These are phyloP conservation scores for Argyrosomus regius DNA, from an alignment of 2,797 vertebrate genomes.

Conservation along the genomic window DNA sequence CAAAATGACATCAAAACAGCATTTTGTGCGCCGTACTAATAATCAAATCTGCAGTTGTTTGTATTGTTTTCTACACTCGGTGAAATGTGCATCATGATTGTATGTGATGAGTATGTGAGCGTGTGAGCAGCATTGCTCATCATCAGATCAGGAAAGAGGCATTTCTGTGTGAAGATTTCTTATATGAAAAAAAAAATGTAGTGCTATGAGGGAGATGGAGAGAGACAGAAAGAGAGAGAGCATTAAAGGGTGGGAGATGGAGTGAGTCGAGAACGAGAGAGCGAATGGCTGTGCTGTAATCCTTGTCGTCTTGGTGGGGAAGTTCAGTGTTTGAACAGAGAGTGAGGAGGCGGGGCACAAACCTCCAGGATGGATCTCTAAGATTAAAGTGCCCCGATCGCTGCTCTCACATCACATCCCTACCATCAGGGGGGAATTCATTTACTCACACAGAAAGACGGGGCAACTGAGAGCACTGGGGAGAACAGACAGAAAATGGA, in stretches of 20 bases:
- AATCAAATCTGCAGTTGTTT: constrained; percentile 64
- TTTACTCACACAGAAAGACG: constrained; percentile 78
- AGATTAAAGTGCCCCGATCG: constrained; percentile 83
- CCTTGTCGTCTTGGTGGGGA: constrained; percentile 77
- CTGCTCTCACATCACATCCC: constrained; percentile 81
- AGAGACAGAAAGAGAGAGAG: constrained; percentile 24
- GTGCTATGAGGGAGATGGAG: constrained; percentile 47
- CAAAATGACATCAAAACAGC: constrained; percentile 69
- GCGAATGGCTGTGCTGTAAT: constrained; percentile 68
- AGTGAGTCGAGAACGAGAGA: constrained; percentile 50
- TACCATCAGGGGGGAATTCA: constrained; percentile 81
- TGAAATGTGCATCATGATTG: constrained; percentile 48
- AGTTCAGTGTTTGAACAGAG: constrained; percentile 85
- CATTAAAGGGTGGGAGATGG: constrained; percentile 52
- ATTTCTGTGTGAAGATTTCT: constrained; percentile 35
- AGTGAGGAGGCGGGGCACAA: constrained; percentile 72
- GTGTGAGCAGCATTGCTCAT: constrained; percentile 26
- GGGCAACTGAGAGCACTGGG: constrained; percentile 63
- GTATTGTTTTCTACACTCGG: constrained; percentile 43
- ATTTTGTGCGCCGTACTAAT: constrained; percentile 48
- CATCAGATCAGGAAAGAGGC: constrained; percentile 33
- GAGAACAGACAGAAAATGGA: constrained; percentile 73
- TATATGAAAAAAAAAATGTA: constrained; percentile 27
- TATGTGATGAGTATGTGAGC: constrained; percentile 17
- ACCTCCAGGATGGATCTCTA: constrained; percentile 80